These are phyloP conservation scores for Cervus canadensis DNA, from an alignment of 2,113 vertebrate genomes.

Conservation along the genomic window DNA sequence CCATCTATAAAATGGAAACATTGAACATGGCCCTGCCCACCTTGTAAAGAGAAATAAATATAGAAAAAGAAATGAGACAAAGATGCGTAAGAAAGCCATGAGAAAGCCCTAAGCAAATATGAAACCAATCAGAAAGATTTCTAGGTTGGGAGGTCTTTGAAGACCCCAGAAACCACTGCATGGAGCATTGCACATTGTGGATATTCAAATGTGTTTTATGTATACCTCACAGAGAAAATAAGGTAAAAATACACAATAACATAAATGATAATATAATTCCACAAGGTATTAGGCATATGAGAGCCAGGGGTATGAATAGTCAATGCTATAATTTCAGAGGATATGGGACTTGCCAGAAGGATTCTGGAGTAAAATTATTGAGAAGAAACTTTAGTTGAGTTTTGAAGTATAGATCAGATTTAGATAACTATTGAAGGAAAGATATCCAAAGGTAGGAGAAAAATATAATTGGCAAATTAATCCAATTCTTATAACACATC, in stretches of 20 bases:
- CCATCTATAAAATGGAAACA: background rate
- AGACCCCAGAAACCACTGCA: background rate
- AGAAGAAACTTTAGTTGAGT: background rate
- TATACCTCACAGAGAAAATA: background rate
- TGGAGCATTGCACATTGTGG: background rate
- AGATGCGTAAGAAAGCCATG: background rate
- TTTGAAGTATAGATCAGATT: background rate
- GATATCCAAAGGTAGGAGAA: background rate
- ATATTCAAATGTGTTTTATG: background rate
- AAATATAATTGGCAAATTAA: background rate
- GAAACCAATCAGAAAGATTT: background rate
- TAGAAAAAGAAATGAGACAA: background rate
- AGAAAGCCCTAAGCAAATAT: background rate
- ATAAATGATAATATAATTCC: background rate
- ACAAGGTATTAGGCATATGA: background rate
- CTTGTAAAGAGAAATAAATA: background rate
- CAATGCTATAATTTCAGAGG: background rate
- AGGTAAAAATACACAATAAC: background rate
- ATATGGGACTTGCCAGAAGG: background rate
- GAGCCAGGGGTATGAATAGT: background rate
- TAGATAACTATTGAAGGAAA: background rate
- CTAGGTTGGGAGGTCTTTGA: background rate
- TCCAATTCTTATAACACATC: background rate
- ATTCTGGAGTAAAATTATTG: background rate
- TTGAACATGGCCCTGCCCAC: background rate